These are phyloP conservation scores for Vulpes ferrilata DNA, from an alignment of 2,113 vertebrate species.

Conservation along the genomic window DNA sequence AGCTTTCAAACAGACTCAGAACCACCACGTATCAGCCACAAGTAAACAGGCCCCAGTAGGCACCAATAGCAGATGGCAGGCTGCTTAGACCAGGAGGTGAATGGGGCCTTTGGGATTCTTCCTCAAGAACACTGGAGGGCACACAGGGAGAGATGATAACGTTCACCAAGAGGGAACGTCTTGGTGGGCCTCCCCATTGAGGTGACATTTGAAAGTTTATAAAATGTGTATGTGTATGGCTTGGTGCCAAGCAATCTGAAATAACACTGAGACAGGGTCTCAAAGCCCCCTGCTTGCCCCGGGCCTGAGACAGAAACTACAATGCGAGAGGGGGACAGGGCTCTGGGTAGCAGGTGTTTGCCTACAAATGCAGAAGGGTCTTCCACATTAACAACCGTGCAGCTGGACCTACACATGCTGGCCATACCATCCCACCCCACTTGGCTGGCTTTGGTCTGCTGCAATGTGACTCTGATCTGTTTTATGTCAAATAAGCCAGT, in stretches of 20 bases:
- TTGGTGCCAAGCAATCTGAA: neutral
- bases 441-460: neutral
- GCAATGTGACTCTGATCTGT: neutral
- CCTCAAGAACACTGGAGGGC: neutral
- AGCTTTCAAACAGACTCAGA: neutral
- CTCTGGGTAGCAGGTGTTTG: neutral
- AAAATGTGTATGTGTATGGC: neutral
- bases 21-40: rapidly evolving
- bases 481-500: neutral
- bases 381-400: rapidly evolving
- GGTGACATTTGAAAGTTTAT: neutral
- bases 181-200: neutral
- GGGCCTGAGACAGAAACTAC: neutral
- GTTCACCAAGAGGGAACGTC: neutral
- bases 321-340: rapidly evolving
- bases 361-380: neutral
- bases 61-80: too few species aligned
- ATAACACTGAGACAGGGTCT: neutral
- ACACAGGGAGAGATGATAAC: too few species aligned
- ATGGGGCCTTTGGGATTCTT: neutral
- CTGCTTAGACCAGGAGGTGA: neutral
- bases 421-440: neutral
- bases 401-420: rapidly evolving
- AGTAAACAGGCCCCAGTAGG: neutral
- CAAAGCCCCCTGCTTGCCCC: neutral